phyloP scores from a whole-genome alignment of 1,140 invertebrate genomes.

The Diplogasteroides magnus region DNA sequence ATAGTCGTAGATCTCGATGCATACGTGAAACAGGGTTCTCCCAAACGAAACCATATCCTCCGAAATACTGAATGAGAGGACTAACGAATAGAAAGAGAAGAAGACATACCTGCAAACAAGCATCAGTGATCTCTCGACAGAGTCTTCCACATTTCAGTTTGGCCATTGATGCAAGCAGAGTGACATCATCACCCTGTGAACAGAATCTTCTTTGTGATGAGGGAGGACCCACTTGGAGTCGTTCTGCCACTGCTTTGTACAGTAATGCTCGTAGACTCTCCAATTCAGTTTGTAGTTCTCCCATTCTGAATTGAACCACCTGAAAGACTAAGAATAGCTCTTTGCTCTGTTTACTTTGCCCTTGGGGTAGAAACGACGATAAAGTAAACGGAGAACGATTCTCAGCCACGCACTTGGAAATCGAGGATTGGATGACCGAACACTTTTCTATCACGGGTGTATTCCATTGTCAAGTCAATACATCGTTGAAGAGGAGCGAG shows the following conservation, averaged over 20 bases:
- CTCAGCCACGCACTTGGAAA: too few species aligned
- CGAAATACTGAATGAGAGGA: conserved; percentile 58
- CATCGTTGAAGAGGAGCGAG: conserved; percentile 57
- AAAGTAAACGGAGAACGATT: too few species aligned
- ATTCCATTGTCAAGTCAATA: conserved; percentile 61
- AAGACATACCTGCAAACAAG: conserved; percentile 60
- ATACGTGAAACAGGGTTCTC: conserved; percentile 59
- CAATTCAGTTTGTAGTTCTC: conserved; percentile 63
- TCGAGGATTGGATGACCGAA: conserved; percentile 62
- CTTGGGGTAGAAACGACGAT: too few species aligned
- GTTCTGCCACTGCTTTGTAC: conserved; percentile 51
- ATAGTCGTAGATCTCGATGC: conserved; percentile 61
- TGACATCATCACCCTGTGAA: conserved; percentile 61
- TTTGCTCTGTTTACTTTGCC: neutral
- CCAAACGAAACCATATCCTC: conserved; percentile 65
- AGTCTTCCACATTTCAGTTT: conserved; percentile 64
- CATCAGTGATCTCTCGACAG: conserved; percentile 60
- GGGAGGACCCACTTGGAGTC: neutral
- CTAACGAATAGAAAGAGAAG: neutral
- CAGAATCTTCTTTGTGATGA: neutral
- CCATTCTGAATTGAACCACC: conserved; percentile 60
- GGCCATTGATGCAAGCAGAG: conserved; percentile 63
- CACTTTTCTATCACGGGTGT: conserved; percentile 58
- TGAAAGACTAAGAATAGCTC: neutral
- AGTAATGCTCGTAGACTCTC: conserved; percentile 60